Percentiles rank a stretch among this genome's conserved stretches.
Evolutionary conservation across 2,888 invertebrate species (phyloP).

Genomic region (Acleris laterana): DNA sequence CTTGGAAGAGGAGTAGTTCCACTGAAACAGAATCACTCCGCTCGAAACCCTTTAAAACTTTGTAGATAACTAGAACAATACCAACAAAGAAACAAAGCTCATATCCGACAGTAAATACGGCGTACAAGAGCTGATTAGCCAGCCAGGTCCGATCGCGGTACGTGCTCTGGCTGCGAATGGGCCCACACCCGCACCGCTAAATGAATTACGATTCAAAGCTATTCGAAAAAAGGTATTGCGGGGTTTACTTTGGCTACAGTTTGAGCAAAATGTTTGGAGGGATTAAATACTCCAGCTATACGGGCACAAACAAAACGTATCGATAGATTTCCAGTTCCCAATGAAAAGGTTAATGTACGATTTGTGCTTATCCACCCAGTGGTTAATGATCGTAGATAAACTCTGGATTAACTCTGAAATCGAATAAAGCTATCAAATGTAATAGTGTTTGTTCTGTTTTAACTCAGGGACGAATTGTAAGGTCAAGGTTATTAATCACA

Average conservation of each 20-base stretch:
- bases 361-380: not conserved
- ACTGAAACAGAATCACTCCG: constrained; percentile 7
- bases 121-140: constrained; percentile 35
- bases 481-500: constrained; percentile 36
- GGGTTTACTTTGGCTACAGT: constrained; percentile 24
- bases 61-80: constrained; percentile 29
- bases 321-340: not conserved
- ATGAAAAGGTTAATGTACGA: not conserved
- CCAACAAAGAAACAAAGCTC: constrained; percentile 33
- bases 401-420: constrained; percentile 23
- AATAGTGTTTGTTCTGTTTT: constrained; percentile 21
- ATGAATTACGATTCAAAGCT: constrained; percentile 36
- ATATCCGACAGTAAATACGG: constrained; percentile 36
- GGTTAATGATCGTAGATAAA: constrained; percentile 1
- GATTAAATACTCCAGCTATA: constrained; percentile 6
- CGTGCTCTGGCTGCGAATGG: constrained; percentile 32
- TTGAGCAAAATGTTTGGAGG: constrained; percentile 26
- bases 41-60: constrained; percentile 13
- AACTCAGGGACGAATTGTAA: constrained; percentile 24
- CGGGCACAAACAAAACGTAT: not conserved
- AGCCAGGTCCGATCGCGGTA: constrained; percentile 22
- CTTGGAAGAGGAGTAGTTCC: not conserved
- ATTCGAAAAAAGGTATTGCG: constrained; percentile 30
- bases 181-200: constrained; percentile 20
- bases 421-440: constrained; percentile 28